phyloP scores from a whole-genome alignment of 2,888 invertebrate genomes.

The Melipona bicolor region DNA sequence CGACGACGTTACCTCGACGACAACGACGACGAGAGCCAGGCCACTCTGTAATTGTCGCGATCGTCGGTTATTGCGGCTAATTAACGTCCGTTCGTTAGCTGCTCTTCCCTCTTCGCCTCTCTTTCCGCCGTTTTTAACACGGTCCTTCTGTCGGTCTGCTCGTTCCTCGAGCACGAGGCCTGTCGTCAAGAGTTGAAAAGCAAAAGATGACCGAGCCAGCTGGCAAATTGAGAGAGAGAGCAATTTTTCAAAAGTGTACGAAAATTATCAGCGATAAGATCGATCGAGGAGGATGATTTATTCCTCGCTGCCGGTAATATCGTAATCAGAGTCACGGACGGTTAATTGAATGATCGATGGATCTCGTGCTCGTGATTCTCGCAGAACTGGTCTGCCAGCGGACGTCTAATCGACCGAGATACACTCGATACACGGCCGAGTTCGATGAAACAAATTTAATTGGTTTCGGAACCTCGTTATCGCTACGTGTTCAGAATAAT shows the following conservation, averaged over 20 bases:
- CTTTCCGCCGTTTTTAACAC: conserved; percentile 17
- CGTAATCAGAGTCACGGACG: not conserved
- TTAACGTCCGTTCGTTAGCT: conserved; percentile 65
- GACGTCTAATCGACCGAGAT: conserved; percentile 8
- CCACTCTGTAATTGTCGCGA: conserved; percentile 63
- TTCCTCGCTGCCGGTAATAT: not conserved
- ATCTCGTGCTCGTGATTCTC: not conserved
- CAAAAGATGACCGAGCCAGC: not conserved
- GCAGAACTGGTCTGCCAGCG: conserved; percentile 4
- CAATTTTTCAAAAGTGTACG: too few relatives aligned
- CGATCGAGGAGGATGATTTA: too few relatives aligned
- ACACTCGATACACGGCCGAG: not conserved
- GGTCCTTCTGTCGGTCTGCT: conserved; percentile 30
- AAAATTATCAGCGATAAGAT: too few relatives aligned
- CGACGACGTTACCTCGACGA: conserved; percentile 22
- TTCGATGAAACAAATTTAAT: not conserved
- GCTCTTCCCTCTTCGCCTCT: conserved; percentile 43
- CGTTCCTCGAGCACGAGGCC: not conserved
- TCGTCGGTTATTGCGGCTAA: conserved; percentile 68
- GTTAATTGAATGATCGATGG: conserved; percentile 25
- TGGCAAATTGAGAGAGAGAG: not conserved
- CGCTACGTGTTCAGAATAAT: too few relatives aligned
- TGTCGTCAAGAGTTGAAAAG: not conserved
- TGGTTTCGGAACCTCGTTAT: not conserved
- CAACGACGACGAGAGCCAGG: not conserved